Conservation (phyloP, 2,797 vertebrate genomes). For the Champsocephalus gunnari region DNA sequence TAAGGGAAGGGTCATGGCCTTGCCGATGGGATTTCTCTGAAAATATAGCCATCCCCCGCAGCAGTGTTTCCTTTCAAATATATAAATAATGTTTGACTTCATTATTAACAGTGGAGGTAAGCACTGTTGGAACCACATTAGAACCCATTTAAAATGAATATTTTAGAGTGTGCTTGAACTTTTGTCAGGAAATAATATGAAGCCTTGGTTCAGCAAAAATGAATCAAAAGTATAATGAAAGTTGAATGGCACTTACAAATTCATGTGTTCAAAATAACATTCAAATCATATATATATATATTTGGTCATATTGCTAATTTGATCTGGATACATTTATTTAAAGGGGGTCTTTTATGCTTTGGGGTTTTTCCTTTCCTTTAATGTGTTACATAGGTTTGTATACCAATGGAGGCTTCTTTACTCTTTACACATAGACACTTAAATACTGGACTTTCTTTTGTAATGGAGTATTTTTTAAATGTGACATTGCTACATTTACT, state of each 20-base stretch:
- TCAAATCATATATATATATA: too few relatives aligned
- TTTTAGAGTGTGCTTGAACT: neutral
- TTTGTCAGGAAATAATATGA: neutral
- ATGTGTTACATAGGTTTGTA: too few relatives aligned
- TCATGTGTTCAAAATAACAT: too few relatives aligned
- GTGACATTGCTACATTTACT: neutral
- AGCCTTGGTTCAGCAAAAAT: neutral
- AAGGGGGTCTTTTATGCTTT: too few relatives aligned
- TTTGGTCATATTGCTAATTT: neutral
- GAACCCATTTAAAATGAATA: conserved; percentile 2
- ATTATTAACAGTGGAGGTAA: conserved; percentile 31
- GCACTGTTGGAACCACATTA: conserved; percentile 24
- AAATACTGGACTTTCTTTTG: neutral
- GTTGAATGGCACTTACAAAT: neutral
- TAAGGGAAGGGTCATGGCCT: conserved; percentile 74
- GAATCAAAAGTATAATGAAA: neutral
- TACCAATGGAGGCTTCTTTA: too few relatives aligned
- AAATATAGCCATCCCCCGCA: conserved; percentile 53
- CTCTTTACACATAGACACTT: neutral
- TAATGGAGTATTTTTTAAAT: neutral
- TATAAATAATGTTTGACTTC: conserved; percentile 65
- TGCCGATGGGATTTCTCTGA: conserved; percentile 75
- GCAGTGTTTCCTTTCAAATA: conserved; percentile 49
- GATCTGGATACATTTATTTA: neutral
- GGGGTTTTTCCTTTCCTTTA: too few relatives aligned